Percentiles rank a stretch among this genome's conserved stretches.
Conservation (phyloP, 2,113 vertebrate species). For the Sapayoa aenigma region DNA sequence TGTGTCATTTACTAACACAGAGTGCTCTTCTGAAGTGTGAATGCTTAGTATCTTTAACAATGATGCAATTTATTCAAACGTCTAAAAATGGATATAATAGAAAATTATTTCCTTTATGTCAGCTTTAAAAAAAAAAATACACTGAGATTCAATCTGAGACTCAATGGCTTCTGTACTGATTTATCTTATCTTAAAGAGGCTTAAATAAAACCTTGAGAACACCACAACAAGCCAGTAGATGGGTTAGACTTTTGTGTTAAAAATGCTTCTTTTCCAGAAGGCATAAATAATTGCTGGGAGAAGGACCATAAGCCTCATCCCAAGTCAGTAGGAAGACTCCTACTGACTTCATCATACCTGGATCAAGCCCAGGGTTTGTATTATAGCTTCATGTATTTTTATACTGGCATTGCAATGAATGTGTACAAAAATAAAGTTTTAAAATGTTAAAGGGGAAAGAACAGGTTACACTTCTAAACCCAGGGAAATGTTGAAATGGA, state of each 20-base stretch:
- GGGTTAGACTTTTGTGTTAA: neutral
- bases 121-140: neutral
- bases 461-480: conserved; percentile 26
- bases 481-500: conserved; percentile 1
- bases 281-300: conserved; percentile 19
- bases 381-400: conserved; percentile 17
- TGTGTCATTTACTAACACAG: neutral
- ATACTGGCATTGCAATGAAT: neutral
- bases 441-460: conserved; percentile 48
- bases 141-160: neutral
- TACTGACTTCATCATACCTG: neutral
- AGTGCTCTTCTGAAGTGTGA: neutral
- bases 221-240: neutral
- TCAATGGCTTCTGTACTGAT: neutral
- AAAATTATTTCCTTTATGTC: conserved; percentile 16
- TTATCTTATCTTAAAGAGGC: neutral
- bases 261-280: conserved; percentile 10
- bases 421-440: conserved; percentile 25
- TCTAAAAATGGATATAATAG: conserved; percentile 9
- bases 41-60: conserved; percentile 20
- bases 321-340: conserved; percentile 24
- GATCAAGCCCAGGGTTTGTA: conserved; percentile 21
- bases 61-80: conserved; percentile 10
- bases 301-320: neutral
- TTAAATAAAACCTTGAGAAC: neutral